These are phyloP conservation scores for Bhutanitis thaidina DNA, from an alignment of 2,888 invertebrate species.

Conservation along the genomic window DNA sequence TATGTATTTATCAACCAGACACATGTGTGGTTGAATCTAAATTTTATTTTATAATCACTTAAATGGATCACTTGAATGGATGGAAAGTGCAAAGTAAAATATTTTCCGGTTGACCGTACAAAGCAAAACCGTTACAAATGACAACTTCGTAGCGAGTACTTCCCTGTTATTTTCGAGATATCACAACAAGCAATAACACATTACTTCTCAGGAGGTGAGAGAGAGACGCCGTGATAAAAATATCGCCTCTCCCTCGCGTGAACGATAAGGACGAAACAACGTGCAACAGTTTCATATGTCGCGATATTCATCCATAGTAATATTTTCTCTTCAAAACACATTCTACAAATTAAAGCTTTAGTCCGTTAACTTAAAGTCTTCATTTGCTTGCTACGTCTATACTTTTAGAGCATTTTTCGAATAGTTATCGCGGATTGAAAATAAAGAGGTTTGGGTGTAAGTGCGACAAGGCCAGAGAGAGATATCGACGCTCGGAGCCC, in stretches of 20 bases:
- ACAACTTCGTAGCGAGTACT: slow-evolving; percentile 79
- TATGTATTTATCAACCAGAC: no score
- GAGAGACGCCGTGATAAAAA: slow-evolving; percentile 64
- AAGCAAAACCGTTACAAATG: slow-evolving; percentile 76
- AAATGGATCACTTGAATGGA: neutral
- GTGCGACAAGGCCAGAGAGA: slow-evolving; percentile 55
- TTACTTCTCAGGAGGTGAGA: slow-evolving; percentile 70
- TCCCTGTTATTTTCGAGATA: slow-evolving; percentile 81
- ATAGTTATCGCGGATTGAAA: slow-evolving; percentile 48
- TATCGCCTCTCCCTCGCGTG: slow-evolving; percentile 39
- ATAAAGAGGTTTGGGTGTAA: slow-evolving; percentile 51
- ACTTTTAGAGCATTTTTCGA: slow-evolving; percentile 40
- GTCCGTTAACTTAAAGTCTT: slow-evolving; percentile 21
- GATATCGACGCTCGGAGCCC: slow-evolving; percentile 42
- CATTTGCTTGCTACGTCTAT: slow-evolving; percentile 22
- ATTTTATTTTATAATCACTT: no score
- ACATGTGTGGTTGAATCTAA: no score
- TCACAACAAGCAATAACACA: slow-evolving; percentile 81
- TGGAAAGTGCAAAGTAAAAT: neutral
- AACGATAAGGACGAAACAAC: slow-evolving; percentile 52
- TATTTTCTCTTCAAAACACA: slow-evolving; percentile 26
- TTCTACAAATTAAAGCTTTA: slow-evolving; percentile 25
- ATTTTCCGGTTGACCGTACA: slow-evolving; percentile 50
- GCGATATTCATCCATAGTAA: slow-evolving; percentile 36
- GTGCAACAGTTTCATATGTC: slow-evolving; percentile 69